Conservation (phyloP, 2,113 vertebrate genomes). For the Cercocebus atys region DNA sequence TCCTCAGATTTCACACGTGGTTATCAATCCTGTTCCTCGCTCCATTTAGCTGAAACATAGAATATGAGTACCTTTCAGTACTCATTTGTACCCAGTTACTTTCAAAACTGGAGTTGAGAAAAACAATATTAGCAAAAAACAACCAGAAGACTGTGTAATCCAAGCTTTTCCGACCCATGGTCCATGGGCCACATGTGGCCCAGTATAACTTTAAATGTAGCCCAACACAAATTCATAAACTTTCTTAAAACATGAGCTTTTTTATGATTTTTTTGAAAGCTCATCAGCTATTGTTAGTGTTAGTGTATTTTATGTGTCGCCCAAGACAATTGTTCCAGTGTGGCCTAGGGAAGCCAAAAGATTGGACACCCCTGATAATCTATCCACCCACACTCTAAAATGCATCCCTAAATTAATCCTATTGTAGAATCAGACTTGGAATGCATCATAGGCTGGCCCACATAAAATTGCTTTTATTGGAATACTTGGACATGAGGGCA, state of each 20-base stretch:
- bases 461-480: background rate
- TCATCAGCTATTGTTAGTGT: no score
- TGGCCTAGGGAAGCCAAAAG: no score
- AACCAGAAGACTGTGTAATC: background rate
- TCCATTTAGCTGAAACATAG: background rate
- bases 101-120: background rate
- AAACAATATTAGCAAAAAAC: background rate
- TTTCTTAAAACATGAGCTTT: no score
- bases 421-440: background rate
- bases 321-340: no score
- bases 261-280: no score
- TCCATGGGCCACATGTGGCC: no score
- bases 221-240: no score
- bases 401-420: background rate
- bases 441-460: background rate
- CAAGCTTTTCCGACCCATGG: no score
- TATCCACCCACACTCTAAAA: background rate
- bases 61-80: background rate
- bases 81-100: background rate
- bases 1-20: background rate
- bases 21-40: background rate
- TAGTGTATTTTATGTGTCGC: no score
- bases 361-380: no score
- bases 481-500: background rate
- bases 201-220: no score